phyloP scores from a whole-genome alignment of 2,113 vertebrate genomes.

The Rattus norvegicus region DNA sequence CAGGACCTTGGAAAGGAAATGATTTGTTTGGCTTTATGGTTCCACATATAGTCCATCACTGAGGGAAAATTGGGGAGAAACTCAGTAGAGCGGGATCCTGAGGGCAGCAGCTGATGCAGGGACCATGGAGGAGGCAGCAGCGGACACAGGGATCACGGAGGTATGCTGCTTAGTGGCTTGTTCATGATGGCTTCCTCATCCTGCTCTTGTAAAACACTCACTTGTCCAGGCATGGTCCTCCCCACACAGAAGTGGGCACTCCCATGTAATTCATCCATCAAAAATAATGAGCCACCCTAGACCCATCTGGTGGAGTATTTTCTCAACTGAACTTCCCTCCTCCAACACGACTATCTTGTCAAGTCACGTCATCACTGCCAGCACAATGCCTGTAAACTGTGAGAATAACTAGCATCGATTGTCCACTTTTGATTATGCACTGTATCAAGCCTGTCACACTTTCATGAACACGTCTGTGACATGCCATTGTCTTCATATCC shows the following conservation, averaged over 20 bases:
- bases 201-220: not conserved
- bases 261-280: not conserved
- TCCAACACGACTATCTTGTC: not conserved
- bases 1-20: not conserved
- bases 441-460: not conserved
- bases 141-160: not conserved
- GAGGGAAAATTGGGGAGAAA: too few species aligned
- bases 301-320: not conserved
- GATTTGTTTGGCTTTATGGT: not conserved
- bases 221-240: not conserved
- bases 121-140: not conserved
- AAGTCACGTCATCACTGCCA: not conserved
- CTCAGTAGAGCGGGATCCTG: not conserved
- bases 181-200: not conserved
- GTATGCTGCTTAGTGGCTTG: not conserved
- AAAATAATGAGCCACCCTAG: not conserved
- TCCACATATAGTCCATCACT: not conserved
- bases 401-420: not conserved
- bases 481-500: not conserved
- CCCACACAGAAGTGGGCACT: not conserved
- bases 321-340: not conserved
- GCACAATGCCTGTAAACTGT: not conserved
- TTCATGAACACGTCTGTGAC: not conserved
- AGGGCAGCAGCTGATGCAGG: not conserved
- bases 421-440: not conserved